Evolutionary conservation across 2,797 vertebrate species (phyloP), one percentile per base, ranked within the genome.

Genomic region (Carduelis carduelis): DNA sequence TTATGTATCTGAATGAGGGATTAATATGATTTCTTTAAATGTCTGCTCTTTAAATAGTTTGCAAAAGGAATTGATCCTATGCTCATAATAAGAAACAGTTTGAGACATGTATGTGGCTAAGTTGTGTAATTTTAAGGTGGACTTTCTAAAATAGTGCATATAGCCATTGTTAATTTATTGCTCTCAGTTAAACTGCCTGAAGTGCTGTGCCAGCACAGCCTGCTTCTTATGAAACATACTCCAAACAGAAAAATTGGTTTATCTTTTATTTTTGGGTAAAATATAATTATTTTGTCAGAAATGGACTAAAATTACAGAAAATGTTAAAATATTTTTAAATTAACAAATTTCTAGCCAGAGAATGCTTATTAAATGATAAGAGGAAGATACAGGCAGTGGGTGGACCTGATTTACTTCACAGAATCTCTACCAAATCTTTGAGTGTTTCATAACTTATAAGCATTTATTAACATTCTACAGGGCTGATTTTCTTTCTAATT

Each of bases 101-200:
- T 87, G 63, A 96, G 74, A 76, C 0, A 2, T 39, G 4, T 78
- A 90, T 65, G 70, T 93, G 85, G 66, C 74, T 70, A 81, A 93
- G 83, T 93, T 90, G 52, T 59, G 46, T 89, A 69, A 82, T 95
- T 86, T 83, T 89, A 91, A 92, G 89, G 59, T 87, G 69, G 86
- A 86, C 85, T 89, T 93, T 84, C 65, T 84, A 43, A 94, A 95
- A 76, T 46, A 41, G 37, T 91, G 30, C 16, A n/a, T 37, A 8
- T 52, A 91, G 43, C 53, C n/a, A 43, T 59, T 43, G 39, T 78
- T 83, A 68, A 83, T 94, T 95, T 91, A 90, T 71, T 94, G 17
- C 72, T 88, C 39, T 91, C 65, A 52, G 72, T 89, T 94, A 81
- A 83, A 81, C 52, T 78, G 61, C 82, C 59, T 80, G 34, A 91